A percentile compares a stretch with the other conserved stretches of the same genome.
Conservation (phyloP, 64 coral and sea anemone species). For the Cladopsammia gracilis region DNA sequence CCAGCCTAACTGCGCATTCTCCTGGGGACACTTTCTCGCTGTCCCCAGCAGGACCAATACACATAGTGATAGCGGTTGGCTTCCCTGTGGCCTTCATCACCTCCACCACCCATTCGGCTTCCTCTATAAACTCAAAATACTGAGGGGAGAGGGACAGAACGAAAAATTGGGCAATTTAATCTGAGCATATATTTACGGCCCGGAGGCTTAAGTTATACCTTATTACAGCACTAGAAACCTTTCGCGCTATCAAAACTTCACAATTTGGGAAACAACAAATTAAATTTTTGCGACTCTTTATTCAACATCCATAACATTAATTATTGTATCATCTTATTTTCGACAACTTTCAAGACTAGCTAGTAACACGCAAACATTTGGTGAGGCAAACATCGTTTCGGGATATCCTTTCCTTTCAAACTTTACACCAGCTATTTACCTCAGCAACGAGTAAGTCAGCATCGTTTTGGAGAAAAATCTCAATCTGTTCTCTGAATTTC, state of each 20-base stretch:
- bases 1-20: constrained; percentile 86
- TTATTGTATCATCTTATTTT: too few relatives aligned
- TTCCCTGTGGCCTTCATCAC: constrained; percentile 65
- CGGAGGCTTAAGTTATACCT: too few relatives aligned
- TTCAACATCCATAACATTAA: too few relatives aligned
- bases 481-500: constrained; percentile 64
- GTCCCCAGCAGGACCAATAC: constrained; percentile 68
- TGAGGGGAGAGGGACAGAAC: neutral
- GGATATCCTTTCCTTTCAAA: neutral
- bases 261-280: too few relatives aligned
- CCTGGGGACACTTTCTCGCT: constrained; percentile 41
- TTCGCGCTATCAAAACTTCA: too few relatives aligned
- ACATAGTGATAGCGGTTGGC: constrained; percentile 67
- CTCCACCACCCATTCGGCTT: constrained; percentile 71
- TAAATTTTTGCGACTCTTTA: neutral
- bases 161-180: neutral
- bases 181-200: too few relatives aligned
- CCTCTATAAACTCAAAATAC: constrained; percentile 46
- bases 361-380: neutral
- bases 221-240: too few relatives aligned
- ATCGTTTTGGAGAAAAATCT: constrained; percentile 60
- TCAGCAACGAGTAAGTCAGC: constrained; percentile 76
- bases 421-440: neutral
- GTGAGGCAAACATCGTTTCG: neutral
- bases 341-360: too few relatives aligned